A percentile compares a stretch with the other conserved stretches of the same genome.
Conservation (phyloP, 2,888 invertebrate species). For the Himalopsyche japonica region DNA sequence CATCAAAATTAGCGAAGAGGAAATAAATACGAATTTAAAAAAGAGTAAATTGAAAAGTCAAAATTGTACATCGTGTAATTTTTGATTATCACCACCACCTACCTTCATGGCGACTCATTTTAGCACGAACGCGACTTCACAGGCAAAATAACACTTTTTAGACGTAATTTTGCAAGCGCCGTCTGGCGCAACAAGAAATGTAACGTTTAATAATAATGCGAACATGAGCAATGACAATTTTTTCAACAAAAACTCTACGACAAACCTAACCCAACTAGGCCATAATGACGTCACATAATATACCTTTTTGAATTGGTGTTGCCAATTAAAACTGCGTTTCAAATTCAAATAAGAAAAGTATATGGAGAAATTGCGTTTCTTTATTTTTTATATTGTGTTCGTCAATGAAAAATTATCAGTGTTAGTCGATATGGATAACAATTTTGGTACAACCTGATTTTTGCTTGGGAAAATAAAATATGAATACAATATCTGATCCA, state of each 20-base stretch:
- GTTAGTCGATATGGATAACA: too few relatives aligned
- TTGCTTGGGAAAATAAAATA: too few relatives aligned
- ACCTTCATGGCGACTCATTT: slow-evolving; percentile 96
- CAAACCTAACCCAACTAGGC: slow-evolving; percentile 75
- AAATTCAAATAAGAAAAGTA: too few relatives aligned
- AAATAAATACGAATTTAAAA: background rate
- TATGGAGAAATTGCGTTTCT: too few relatives aligned
- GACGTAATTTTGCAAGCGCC: slow-evolving; percentile 14
- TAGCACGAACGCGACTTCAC: slow-evolving; percentile 59
- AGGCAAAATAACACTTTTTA: slow-evolving; percentile 42
- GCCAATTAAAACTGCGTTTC: slow-evolving; percentile 27
- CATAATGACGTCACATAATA: slow-evolving; percentile 65
- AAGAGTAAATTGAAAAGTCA: slow-evolving; percentile 11
- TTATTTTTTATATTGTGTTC: too few relatives aligned
- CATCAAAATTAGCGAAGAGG: background rate
- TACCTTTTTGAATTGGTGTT: slow-evolving; percentile 41
- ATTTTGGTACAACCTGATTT: too few relatives aligned
- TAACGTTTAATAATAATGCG: slow-evolving; percentile 39
- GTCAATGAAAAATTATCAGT: too few relatives aligned
- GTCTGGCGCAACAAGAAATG: slow-evolving; percentile 21
- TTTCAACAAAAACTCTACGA: slow-evolving; percentile 67
- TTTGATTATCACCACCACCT: slow-evolving; percentile 67
- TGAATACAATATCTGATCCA: too few relatives aligned
- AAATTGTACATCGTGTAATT: slow-evolving; percentile 45
- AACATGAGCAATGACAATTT: slow-evolving; percentile 67